Percentiles rank a stretch among this genome's conserved stretches.
phyloP scores from a whole-genome alignment of 2,113 vertebrate species.

The Lophochroa leadbeateri region DNA sequence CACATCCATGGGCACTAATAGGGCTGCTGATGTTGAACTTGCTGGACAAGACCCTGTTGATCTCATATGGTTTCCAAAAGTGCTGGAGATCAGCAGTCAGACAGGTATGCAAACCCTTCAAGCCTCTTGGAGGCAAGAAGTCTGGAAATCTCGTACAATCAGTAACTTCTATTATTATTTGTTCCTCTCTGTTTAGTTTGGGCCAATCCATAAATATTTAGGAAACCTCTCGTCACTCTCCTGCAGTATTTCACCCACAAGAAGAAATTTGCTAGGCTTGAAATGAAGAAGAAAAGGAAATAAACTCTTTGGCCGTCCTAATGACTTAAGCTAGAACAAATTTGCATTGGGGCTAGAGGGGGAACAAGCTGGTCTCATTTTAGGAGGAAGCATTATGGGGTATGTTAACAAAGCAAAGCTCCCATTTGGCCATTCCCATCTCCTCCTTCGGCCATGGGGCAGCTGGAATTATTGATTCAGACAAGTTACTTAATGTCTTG shows the following conservation, averaged over 20 bases:
- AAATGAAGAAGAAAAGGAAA: not conserved
- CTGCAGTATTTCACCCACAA: not conserved
- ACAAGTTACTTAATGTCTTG: not conserved
- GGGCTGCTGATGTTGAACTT: fast-evolving
- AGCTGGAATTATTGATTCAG: not conserved
- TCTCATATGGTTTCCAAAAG: not conserved
- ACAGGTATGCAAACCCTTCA: not conserved
- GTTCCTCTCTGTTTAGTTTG: not conserved
- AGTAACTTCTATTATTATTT: not conserved
- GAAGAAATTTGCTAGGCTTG: not conserved
- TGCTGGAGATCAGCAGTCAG: not conserved
- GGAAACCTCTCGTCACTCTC: not conserved
- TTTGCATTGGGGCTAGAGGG: not conserved
- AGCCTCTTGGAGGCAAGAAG: not conserved
- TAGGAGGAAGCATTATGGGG: not conserved
- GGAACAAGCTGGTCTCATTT: not conserved
- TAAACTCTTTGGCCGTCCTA: not conserved
- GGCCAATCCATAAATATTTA: not conserved
- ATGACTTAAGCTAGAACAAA: not conserved
- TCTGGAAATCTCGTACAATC: not conserved
- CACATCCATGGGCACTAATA: fast-evolving
- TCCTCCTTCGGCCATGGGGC: not conserved
- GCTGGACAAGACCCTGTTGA: not conserved
- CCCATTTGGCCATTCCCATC: not conserved
- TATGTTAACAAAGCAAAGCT: not conserved